Base-by-base conservation (phyloP, 2,113 vertebrate species). In the Sarotherodon lohbergeri region DNA sequence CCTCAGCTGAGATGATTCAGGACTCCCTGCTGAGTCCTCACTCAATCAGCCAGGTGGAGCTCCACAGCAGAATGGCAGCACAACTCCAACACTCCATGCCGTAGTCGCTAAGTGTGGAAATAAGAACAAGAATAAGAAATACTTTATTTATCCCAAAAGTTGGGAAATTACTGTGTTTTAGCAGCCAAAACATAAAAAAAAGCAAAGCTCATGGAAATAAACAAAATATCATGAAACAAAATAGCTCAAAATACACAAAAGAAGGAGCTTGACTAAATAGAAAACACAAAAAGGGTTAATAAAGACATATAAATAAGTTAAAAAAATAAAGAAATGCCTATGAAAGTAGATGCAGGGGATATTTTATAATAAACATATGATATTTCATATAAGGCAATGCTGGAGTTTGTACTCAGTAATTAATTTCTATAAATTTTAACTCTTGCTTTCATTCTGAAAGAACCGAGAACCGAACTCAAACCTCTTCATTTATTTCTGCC, bases 1-100 rank as follows among this genome's bases (percentile, higher is more conserved):
- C 93, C 93, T 95, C 91, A 93, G 95, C 96, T 95, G 94, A 95
- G 90, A 95, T 96, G 96, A 96, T 95, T 96, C 96, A 96, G 93
- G 93, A 32, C 95, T 87, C 95, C 96, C 96, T 32, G 89, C 95
- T 94, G 95, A 84, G 95, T 88, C 91, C 79, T 88, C 92, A 91
- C 90, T 95, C 93, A 79, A 86, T 85, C 90, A 89, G 95, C 93
- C 95, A 96, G 94, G 95, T 95, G 92, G 92, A 94, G 92, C 89
- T 90, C 81, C 86, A 76, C 93, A 83, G 88, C 92, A 93, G 91
- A 95, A 87, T 91, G 93, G 89, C 91, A 92, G 92, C 91, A 94
- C 39, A 94, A 85, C 91, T 91, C 90, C 88, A 88, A 91, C 92
- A 89, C 93, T 57, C 83, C 88, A 55, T 36, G n/a, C 81, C 83